These are phyloP conservation scores for Tragelaphus buxtoni DNA, from an alignment of 2,113 vertebrate genomes.

Conservation along the genomic window DNA sequence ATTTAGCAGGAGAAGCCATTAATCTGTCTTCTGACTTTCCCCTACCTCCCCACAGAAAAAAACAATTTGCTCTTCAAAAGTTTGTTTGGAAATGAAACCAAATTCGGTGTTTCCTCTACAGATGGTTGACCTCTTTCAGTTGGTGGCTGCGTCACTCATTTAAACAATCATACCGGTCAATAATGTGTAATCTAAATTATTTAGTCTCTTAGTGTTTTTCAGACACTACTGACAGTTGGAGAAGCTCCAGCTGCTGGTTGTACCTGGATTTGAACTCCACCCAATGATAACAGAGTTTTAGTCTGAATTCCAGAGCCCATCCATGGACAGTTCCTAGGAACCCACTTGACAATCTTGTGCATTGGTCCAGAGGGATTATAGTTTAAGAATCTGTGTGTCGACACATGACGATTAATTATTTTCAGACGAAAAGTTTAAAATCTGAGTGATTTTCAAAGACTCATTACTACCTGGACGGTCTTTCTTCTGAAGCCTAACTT, in stretches of 20 bases:
- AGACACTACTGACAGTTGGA: slow-evolving; percentile 86
- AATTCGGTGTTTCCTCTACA: slow-evolving; percentile 88
- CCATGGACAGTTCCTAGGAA: slow-evolving; percentile 10
- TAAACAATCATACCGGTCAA: slow-evolving; percentile 88
- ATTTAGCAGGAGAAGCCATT: slow-evolving; percentile 77
- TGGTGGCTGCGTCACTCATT: slow-evolving; percentile 86
- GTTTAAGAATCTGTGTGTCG: slow-evolving; percentile 34
- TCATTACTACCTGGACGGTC: slow-evolving; percentile 56
- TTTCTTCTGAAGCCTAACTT: slow-evolving; percentile 70
- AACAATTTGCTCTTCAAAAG: slow-evolving; percentile 82
- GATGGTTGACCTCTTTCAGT: slow-evolving; percentile 90
- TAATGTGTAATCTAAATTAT: slow-evolving; percentile 88
- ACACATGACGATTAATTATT: slow-evolving; percentile 44
- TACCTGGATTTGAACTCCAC: slow-evolving; percentile 87
- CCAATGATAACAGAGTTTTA: slow-evolving; percentile 73
- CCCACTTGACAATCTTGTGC: background rate
- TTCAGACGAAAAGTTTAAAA: slow-evolving; percentile 35
- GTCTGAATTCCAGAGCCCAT: slow-evolving; percentile 66
- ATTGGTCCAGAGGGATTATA: background rate
- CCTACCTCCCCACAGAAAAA: slow-evolving; percentile 84
- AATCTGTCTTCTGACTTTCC: slow-evolving; percentile 83
- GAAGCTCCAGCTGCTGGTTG: slow-evolving; percentile 81
- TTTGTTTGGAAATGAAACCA: slow-evolving; percentile 89
- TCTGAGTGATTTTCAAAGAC: slow-evolving; percentile 46
- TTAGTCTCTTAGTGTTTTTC: slow-evolving; percentile 88